Percentiles rank a stretch among this genome's conserved stretches.
phyloP scores from a whole-genome alignment of 1,140 invertebrate species.

The Stegodyphus dumicola region DNA sequence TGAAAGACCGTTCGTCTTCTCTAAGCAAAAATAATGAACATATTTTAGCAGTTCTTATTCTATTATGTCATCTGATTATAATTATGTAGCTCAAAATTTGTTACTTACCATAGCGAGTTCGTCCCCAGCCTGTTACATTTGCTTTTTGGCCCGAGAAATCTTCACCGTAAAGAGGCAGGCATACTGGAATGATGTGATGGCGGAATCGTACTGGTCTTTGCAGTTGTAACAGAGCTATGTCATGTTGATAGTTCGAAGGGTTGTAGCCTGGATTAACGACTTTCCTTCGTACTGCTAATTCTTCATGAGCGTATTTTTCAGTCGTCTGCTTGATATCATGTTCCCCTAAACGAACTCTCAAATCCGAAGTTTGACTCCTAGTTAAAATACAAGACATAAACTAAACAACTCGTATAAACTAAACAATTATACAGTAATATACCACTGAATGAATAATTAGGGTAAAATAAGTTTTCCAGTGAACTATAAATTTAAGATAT shows the following conservation, averaged over 20 bases:
- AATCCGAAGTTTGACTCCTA: conserved; percentile 64
- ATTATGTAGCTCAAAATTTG: background rate
- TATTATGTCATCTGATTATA: no score
- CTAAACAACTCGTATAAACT: background rate
- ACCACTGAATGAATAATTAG: no score
- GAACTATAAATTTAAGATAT: no score
- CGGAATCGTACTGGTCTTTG: conserved; percentile 79
- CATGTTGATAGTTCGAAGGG: conserved; percentile 78
- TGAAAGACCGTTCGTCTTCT: no score
- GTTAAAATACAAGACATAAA: background rate
- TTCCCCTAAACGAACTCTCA: conserved; percentile 88
- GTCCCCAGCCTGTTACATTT: conserved; percentile 64
- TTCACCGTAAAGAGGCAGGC: conserved; percentile 77
- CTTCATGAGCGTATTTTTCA: conserved; percentile 86
- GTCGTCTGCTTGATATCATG: conserved; percentile 88
- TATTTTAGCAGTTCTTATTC: no score
- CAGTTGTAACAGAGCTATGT: conserved; percentile 85
- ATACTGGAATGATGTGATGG: conserved; percentile 86
- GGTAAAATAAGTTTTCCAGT: no score
- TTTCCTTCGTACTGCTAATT: conserved; percentile 85
- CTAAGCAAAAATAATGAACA: no score
- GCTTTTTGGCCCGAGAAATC: conserved; percentile 63
- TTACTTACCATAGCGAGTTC: conserved; percentile 61
- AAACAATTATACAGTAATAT: no score
- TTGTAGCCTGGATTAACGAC: conserved; percentile 71